Base-by-base conservation (phyloP, 2,888 invertebrate species). In the Lysandra bellargus region DNA sequence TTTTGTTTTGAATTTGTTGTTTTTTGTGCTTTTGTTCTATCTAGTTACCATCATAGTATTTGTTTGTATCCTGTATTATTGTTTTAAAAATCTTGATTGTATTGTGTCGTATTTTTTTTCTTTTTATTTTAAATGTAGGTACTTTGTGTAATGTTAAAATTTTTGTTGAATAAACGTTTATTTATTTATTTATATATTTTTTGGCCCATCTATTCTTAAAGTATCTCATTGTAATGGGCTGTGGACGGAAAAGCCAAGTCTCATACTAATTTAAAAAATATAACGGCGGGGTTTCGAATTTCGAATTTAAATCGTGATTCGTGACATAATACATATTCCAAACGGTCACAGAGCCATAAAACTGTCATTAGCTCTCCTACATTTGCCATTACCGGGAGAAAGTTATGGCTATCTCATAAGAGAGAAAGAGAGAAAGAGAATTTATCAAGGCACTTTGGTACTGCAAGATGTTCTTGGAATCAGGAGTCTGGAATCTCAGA, bases 371-470 rank as follows among this genome's bases (percentile, higher is more conserved):
- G 49, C 49, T 75, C 53, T 44, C 74, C n/a, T 53, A 75, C 40
- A 49, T 49, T 74, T 40, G 74, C 44, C 72, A 72, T 72, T 73
- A 73, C 40, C 49, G 75, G 23, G 49, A 53, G 75, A 75, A 75
- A 75, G 75, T 49, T 23, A 75, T 53, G 73, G 44, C 73, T 73
- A 73, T n/a, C 44, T 73, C 73, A 23, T 64, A 30, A 23, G 30
- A 30, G 64, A 64, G 30, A 64, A 30, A 30, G 64, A 64, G 30
- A 64, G 23, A 64, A 9, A 64, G 23, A 30, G 30, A 23, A n/a
- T n/a, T 60, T 60, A 60, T 60, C 60, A 23, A 64, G 2, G 9
- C 23, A 64, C 23, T 64, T 64, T 2, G 64, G 3, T 23, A 1
- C 30, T 64, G 30, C 64, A 64, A 64, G 23, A 23, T 9, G 9